Evolutionary conservation across 2,797 vertebrate species (phyloP), one percentile per base, ranked within the genome.

Genomic region (Poecile montanus): DNA sequence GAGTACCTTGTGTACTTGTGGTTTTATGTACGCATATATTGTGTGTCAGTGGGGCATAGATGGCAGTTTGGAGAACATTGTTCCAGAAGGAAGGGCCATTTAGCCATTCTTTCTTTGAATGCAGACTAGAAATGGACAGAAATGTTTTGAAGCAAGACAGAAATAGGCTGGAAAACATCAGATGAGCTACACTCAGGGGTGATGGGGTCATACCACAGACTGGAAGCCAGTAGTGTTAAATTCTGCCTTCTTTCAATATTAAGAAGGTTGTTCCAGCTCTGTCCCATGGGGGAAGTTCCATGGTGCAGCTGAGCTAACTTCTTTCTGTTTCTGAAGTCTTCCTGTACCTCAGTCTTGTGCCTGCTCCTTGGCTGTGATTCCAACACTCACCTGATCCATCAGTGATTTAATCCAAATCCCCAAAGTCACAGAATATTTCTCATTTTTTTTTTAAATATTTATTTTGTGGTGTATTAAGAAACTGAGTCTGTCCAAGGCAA

Each of bases 21-120:
- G 13, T 50, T 42, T 60, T 72, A 6, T 0, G 0, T 40, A 1
- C 38, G 38, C 32, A 18, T 32, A 2, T n/a, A 3, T 9, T 29
- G 16, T 48, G 22, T 67, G 30, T 78, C 58, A 50, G 36, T 72
- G 45, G 14, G 44, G 15, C 15, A 20, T 48, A 3, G 23, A 27
- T 34, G n/a, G 30, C 47, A 74, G 17, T 26, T 60, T 9, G 34
- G 36, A 81, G 54, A 75, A 18, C 22, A 9, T 40, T 63, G 9
- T 27, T 66, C 48, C 45, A 48, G 54, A 72, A 85, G 63, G 42
- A 67, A 75, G 26, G 34, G 16, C n/a, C 11, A 11, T 79, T 85
- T 58, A 45, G 63, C 36, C 12, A 1, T 70, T 72, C 6, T 60
- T 78, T 29, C 44, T 45, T 50, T 44, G 11, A 40, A 58, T 53